phyloP scores from a whole-genome alignment of 1,140 invertebrate species.

The Whitmania pigra region DNA sequence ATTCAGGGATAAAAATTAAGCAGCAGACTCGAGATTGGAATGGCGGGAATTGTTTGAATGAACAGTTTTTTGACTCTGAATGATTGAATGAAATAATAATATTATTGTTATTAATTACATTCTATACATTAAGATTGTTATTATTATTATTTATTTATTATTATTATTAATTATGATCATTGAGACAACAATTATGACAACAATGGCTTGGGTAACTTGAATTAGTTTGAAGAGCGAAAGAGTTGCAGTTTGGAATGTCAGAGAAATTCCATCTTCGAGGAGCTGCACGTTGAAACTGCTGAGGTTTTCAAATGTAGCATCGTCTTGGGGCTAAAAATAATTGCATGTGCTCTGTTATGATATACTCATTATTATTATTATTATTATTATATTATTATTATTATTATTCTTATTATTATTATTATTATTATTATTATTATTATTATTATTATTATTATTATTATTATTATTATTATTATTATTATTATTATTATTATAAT shows the following conservation, averaged over 20 bases:
- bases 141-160: too few species aligned
- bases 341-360: background rate
- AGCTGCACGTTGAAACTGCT: background rate
- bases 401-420: background rate
- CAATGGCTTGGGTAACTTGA: background rate
- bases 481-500: too few species aligned
- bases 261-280: background rate
- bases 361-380: background rate
- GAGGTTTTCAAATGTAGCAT: background rate
- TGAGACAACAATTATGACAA: too few species aligned
- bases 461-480: too few species aligned
- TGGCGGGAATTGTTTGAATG: background rate
- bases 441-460: too few species aligned
- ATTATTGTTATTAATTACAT: background rate
- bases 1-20: background rate
- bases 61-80: background rate
- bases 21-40: background rate
- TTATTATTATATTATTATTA: background rate
- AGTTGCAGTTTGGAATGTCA: background rate
- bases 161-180: background rate
- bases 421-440: too few species aligned
- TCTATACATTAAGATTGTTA: too few species aligned
- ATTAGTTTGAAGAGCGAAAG: too few species aligned
- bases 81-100: too few species aligned
- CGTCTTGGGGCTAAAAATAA: background rate